Conservation (phyloP, 2,113 vertebrate species). For the Rutilus rutilus region DNA sequence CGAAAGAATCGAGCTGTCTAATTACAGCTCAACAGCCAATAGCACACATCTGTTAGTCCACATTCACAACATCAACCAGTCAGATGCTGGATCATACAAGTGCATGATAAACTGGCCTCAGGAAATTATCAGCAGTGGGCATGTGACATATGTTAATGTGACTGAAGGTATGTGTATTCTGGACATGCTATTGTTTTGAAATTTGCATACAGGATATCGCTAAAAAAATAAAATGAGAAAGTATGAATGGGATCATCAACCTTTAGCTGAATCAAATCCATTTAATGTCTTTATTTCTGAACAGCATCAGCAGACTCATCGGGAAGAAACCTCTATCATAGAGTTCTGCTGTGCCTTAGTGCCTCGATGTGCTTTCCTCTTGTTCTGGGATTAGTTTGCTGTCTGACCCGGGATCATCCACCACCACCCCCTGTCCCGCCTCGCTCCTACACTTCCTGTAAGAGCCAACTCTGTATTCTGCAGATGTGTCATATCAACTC, state of each 20-base stretch:
- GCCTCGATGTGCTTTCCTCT: conserved; percentile 62
- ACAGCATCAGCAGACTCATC: conserved; percentile 31
- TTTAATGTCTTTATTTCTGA: neutral
- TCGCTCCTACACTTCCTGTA: conserved; percentile 23
- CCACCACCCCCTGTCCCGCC: conserved; percentile 39
- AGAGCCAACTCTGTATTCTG: neutral
- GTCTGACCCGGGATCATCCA: conserved; percentile 19
- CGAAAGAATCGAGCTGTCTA: conserved; percentile 32
- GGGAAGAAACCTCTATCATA: conserved; percentile 52
- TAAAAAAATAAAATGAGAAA: neutral
- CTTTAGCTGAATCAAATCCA: neutral
- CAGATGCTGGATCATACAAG: conserved; percentile 64
- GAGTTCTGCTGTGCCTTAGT: conserved; percentile 60
- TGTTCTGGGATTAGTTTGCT: conserved; percentile 60
- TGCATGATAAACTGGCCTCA: conserved; percentile 54
- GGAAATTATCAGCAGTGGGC: conserved; percentile 17
- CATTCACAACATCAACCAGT: conserved; percentile 49
- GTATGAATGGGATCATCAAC: neutral
- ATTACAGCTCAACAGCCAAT: neutral
- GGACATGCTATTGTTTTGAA: neutral
- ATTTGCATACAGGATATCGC: neutral
- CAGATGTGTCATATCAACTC: neutral
- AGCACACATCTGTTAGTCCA: conserved; percentile 49
- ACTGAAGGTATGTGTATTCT: conserved; percentile 60
- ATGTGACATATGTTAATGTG: conserved; percentile 65